Evolutionary conservation across 2,113 vertebrate species (phyloP).

Genomic region (Pithys albifrons): DNA sequence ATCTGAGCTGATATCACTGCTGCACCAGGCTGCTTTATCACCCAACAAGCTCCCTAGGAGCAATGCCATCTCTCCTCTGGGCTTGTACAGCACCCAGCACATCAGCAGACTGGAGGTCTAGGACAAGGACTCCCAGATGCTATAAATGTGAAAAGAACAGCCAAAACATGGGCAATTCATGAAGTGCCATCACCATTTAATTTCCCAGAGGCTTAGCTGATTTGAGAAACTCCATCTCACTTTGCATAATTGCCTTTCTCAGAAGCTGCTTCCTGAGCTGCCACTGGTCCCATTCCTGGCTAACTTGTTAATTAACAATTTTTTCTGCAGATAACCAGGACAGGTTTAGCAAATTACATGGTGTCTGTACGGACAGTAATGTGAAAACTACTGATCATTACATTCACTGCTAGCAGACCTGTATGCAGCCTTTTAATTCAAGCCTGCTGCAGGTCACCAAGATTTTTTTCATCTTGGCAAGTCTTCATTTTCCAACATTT

Average conservation of each 20-base stretch:
- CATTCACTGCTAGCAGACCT: not conserved
- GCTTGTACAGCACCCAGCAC: not conserved
- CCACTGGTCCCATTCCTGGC: not conserved
- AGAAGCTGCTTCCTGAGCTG: not conserved
- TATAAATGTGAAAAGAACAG: not conserved
- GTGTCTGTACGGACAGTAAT: not conserved
- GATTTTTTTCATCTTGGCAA: not conserved
- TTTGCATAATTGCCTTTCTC: constrained; percentile 24
- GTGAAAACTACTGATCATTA: constrained; percentile 3
- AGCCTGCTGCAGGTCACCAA: not conserved
- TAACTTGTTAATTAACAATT: constrained; percentile 19
- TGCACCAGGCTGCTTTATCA: not conserved
- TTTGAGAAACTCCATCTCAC: not conserved
- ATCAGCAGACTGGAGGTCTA: fast-evolving
- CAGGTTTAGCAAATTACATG: not conserved
- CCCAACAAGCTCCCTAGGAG: fast-evolving
- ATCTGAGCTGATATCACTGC: not conserved
- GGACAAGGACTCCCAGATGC: not conserved
- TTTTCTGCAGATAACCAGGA: not conserved
- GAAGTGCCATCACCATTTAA: not conserved
- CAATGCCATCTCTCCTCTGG: fast-evolving
- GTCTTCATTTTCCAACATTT: not conserved
- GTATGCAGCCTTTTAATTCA: not conserved
- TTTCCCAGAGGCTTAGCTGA: not conserved
- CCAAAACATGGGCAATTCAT: not conserved